Base-by-base conservation (phyloP, 1,140 invertebrate genomes). In the Atopsyche davidsoni region DNA sequence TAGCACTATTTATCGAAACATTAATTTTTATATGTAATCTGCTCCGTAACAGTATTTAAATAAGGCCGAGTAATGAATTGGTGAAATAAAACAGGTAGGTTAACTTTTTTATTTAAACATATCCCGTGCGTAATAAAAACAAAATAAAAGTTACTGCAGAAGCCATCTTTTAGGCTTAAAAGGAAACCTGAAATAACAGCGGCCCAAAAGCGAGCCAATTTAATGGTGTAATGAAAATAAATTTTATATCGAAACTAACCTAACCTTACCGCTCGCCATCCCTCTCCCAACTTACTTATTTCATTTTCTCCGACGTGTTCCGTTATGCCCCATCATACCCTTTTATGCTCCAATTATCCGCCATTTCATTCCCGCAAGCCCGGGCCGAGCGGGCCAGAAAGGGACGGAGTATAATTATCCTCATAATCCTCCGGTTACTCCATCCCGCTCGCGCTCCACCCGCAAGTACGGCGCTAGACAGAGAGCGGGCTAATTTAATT, bases 341-440 rank as follows among this genome's bases (percentile, higher is more conserved):
- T 36, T 47, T 50, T 47, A 46, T 18, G 28, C 28, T 42, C 28
- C 31, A 35, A 41, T 24, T 31, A 28, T 51, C 4, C 13, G 10
- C 16, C 31, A 34, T 44, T 32, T 18, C 28, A 16, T 3, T 42
- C 47, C 14, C 19, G 49, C 49, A 1, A n/a, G 11, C 25, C 11
- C 9, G 18, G 21, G 4, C 16, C 4, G 4, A 13, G 4, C 28
- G 10, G n/a, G 44, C 19, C 2, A 23, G 40, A 56, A 25, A 22
- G 44, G 25, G 49, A 56, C 44, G 49, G n/a, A 14, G 40, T 35
- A 48, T 56, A 56, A 56, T 56, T 56, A 56, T 44, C 39, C 24
- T 49, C 51, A 56, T 56, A 56, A 56, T 56, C 54, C 49, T 43
- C 35, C 28, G 54, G 54, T 52, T 52, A 52, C 23, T 31, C 43